Percentiles rank a stretch among this genome's conserved stretches.
These are phyloP conservation scores for Oriolus oriolus DNA, from an alignment of 2,113 vertebrate species.

Conservation along the genomic window DNA sequence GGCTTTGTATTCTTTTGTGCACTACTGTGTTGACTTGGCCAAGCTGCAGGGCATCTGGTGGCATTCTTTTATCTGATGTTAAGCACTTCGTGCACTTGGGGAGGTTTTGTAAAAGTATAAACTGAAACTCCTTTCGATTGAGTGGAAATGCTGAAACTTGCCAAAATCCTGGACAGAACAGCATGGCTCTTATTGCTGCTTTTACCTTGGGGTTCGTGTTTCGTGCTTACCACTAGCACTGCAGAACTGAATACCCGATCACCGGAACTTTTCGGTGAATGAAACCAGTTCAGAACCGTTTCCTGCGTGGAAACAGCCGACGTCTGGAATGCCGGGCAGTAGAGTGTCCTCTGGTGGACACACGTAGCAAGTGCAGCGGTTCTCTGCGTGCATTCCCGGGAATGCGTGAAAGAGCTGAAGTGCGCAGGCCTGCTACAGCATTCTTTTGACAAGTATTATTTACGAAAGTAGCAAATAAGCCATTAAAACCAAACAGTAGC, in stretches of 20 bases:
- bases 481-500: rapidly evolving
- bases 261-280: neutral
- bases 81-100: neutral
- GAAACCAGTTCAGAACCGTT: neutral
- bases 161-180: neutral
- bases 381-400: neutral
- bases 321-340: neutral
- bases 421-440: neutral
- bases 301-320: neutral
- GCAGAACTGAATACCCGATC: neutral
- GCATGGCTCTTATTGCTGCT: neutral
- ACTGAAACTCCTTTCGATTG: neutral
- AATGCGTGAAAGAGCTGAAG: rapidly evolving
- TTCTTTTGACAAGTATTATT: neutral
- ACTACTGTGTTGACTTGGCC: neutral
- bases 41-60: neutral
- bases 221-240: neutral
- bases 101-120: neutral
- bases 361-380: neutral
- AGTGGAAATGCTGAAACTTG: neutral
- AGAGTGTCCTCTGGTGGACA: slow-evolving; percentile 19
- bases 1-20: neutral
- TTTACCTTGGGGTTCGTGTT: neutral
- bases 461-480: neutral
- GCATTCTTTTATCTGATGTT: neutral